Conservation (phyloP, 2,888 invertebrate genomes). For the Bellardia pandia region DNA sequence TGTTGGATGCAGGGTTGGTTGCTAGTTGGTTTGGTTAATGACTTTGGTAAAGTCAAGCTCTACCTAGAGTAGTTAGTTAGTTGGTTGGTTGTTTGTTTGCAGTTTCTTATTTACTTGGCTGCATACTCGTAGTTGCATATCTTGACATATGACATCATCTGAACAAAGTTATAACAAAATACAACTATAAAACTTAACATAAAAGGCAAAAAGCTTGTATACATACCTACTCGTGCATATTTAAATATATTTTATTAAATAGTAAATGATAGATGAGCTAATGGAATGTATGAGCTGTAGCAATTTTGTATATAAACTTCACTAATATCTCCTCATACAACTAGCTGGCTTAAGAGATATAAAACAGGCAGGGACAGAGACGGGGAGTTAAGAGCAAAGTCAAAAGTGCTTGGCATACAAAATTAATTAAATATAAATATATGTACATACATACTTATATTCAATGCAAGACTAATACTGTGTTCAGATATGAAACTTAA, state of each 20-base stretch:
- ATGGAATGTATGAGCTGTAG: neutral
- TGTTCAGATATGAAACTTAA: too few relatives aligned
- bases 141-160: constrained; percentile 68
- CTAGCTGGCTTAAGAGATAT: neutral
- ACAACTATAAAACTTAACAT: constrained; percentile 1
- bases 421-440: neutral
- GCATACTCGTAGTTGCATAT: constrained; percentile 53
- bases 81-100: constrained; percentile 4
- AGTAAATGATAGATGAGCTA: constrained; percentile 37
- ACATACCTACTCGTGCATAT: too few relatives aligned
- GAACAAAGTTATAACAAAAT: constrained; percentile 30
- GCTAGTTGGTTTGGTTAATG: neutral
- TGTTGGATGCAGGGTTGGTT: neutral
- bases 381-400: neutral
- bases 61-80: constrained; percentile 22
- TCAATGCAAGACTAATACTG: too few relatives aligned
- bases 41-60: neutral
- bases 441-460: neutral
- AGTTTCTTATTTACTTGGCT: constrained; percentile 13
- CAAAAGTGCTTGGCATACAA: neutral
- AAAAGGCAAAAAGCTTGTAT: neutral
- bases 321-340: neutral
- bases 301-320: neutral
- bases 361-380: neutral
- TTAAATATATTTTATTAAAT: constrained; percentile 3